These are phyloP conservation scores for Steinernema khuongi DNA, from an alignment of 1,140 invertebrate genomes.

Conservation along the genomic window DNA sequence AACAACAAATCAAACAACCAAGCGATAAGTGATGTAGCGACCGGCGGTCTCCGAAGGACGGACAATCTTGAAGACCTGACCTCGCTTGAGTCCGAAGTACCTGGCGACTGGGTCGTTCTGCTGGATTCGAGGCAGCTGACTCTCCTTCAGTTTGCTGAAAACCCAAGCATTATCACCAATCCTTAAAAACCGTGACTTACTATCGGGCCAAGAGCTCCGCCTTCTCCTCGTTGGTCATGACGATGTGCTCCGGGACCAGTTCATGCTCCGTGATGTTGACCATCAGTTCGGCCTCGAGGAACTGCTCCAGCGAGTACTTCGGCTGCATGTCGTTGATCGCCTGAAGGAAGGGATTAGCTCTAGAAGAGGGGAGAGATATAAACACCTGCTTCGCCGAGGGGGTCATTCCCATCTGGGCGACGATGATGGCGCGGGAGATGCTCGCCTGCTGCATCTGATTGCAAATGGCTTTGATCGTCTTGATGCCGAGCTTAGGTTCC, in stretches of 20 bases:
- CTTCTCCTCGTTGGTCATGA: slow-evolving; percentile 90
- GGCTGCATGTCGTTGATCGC: slow-evolving; percentile 95
- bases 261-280: slow-evolving; percentile 99
- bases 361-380: slow-evolving; percentile 8
- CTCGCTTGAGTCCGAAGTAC: slow-evolving; percentile 92
- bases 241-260: slow-evolving; percentile 94
- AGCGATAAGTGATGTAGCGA: slow-evolving; percentile 92
- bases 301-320: slow-evolving; percentile 97
- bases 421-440: slow-evolving; percentile 89
- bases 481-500: slow-evolving; percentile 96
- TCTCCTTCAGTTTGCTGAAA: slow-evolving; percentile 85
- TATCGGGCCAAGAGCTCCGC: slow-evolving; percentile 85
- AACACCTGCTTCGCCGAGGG: slow-evolving; percentile 86
- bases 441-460: slow-evolving; percentile 99
- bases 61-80: slow-evolving; percentile 97
- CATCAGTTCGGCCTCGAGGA: slow-evolving; percentile 91
- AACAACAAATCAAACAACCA: slow-evolving; percentile 65
- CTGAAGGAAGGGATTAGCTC: slow-evolving; percentile 60
- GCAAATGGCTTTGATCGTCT: slow-evolving; percentile 97
- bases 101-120: slow-evolving; percentile 92
- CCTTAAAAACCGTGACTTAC: slow-evolving; percentile 67
- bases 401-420: slow-evolving; percentile 92
- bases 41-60: slow-evolving; percentile 94
- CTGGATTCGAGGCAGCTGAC: slow-evolving; percentile 97
- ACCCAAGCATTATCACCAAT: neutral